Base-by-base conservation (phyloP, 2,113 vertebrate species). In the Regulus satrapa region DNA sequence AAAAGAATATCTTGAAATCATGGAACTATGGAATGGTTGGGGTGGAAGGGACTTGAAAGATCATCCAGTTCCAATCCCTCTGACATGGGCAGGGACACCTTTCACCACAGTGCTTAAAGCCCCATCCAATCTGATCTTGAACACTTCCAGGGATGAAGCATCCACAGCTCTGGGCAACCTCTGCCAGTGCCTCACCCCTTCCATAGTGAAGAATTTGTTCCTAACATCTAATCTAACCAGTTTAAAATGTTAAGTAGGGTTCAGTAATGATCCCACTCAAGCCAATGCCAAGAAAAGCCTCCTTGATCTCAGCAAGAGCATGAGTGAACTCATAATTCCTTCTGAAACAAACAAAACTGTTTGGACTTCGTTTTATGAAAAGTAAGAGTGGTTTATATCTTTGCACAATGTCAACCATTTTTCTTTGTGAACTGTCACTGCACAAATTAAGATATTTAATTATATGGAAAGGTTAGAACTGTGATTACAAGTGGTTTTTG, bases 271-370 rank as follows among this genome's bases (percentile, higher is more conserved):
- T 84, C n/a, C 48, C 64, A 18, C 56, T 63, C 61, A 58, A 74
- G 10, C 48, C 43, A 89, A 48, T 80, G 61, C 76, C 78, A 84
- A 84, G 82, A 73, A 88, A 90, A 67, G 45, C 45, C 54, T 92
- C 58, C 81, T 91, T 86, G 76, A 94, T 92, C 83, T 94, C 88
- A 94, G 68, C 52, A 94, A 92, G 85, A 94, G 36, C 32, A 5
- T 71, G 54, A 88, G 17, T 84, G 82, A 77, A 84, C 48, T 83
- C 83, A 26, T 81, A 81, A 78, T 86, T 94, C 83, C 59, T 80
- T 84, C 73, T 91, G 94, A 81, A 96, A 83, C 75, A 74, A 94
- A 88, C 41, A 88, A 62, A 94, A 71, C 36, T 63, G 20, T 77
- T 95, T 74, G 55, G 28, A 40, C 40, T 77, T 41, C 40, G 40